Percentiles rank a stretch among this genome's conserved stretches.
phyloP scores from a whole-genome alignment of 2,888 invertebrate genomes.

The Caenorhabditis afra region DNA sequence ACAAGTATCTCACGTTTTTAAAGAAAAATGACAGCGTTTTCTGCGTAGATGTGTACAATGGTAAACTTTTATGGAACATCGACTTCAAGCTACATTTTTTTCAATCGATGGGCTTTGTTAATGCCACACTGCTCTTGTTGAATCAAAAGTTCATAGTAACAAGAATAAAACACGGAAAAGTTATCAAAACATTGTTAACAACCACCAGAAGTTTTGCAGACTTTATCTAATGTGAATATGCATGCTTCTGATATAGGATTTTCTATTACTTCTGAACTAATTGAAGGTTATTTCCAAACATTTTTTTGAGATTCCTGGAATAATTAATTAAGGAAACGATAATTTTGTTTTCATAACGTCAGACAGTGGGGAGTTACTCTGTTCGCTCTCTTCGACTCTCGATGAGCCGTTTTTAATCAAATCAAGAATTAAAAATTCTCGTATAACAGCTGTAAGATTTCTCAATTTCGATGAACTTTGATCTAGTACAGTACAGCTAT shows the following conservation, averaged over 20 bases:
- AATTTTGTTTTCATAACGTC: slow-evolving; percentile 46
- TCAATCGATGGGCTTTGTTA: slow-evolving; percentile 55
- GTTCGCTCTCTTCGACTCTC: slow-evolving; percentile 27
- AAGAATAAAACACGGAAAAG: slow-evolving; percentile 64
- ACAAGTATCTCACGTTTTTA: slow-evolving; percentile 63
- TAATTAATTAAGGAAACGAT: slow-evolving; percentile 39
- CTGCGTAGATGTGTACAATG: slow-evolving; percentile 47
- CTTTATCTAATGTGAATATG: slow-evolving; percentile 64
- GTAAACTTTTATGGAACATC: slow-evolving; percentile 63
- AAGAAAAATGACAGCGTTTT: slow-evolving; percentile 63
- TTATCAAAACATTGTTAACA: neutral
- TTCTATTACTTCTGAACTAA: slow-evolving; percentile 56
- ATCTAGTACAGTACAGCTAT: neutral
- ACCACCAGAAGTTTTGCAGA: slow-evolving; percentile 39
- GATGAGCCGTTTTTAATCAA: slow-evolving; percentile 60
- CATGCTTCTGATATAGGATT: slow-evolving; percentile 68
- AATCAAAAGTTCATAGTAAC: slow-evolving; percentile 64
- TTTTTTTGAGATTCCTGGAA: no score
- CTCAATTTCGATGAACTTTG: neutral
- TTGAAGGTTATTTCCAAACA: slow-evolving; percentile 54
- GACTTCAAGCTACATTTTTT: slow-evolving; percentile 69
- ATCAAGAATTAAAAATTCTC: slow-evolving; percentile 20
- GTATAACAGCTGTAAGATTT: slow-evolving; percentile 37
- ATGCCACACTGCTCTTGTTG: slow-evolving; percentile 52
- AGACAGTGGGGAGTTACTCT: slow-evolving; percentile 47